A percentile compares a stretch with the other conserved stretches of the same genome.
These are phyloP conservation scores for Nanorana parkeri DNA, from an alignment of 2,113 vertebrate genomes.

Conservation along the genomic window DNA sequence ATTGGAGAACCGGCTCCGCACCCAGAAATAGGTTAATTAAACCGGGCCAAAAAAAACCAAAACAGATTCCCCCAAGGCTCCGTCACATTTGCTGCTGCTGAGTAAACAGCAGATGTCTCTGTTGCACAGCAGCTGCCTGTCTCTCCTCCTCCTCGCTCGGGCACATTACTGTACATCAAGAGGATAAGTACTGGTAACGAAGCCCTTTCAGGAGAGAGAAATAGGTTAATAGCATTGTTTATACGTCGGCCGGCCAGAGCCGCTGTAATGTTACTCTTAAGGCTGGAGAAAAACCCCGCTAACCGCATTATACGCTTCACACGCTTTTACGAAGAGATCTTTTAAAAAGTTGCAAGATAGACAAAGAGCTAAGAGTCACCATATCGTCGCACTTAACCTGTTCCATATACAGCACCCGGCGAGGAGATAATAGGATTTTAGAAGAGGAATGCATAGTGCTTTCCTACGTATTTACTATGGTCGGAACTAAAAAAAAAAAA, in stretches of 20 bases:
- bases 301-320: conserved; percentile 34
- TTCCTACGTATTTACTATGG: no score
- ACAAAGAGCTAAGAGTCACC: conserved; percentile 12
- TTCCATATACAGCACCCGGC: background rate
- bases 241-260: conserved; percentile 10
- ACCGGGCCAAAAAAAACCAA: conserved; percentile 26
- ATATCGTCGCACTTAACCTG: background rate
- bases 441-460: no score
- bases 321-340: background rate
- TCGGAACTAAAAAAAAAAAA: no score
- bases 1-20: background rate
- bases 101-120: conserved; percentile 57
- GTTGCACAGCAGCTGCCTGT: conserved; percentile 52
- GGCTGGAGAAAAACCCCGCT: conserved; percentile 22
- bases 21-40: conserved; percentile 50
- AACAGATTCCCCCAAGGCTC: conserved; percentile 26
- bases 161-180: conserved; percentile 54
- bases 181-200: conserved; percentile 50
- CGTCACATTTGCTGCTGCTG: conserved; percentile 46
- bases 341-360: conserved; percentile 22
- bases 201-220: conserved; percentile 51
- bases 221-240: conserved; percentile 53
- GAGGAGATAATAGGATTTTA: background rate
- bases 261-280: conserved; percentile 29
- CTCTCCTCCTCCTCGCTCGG: conserved; percentile 46